phyloP scores from a whole-genome alignment of 2,888 invertebrate genomes.

The Nineta flava region DNA sequence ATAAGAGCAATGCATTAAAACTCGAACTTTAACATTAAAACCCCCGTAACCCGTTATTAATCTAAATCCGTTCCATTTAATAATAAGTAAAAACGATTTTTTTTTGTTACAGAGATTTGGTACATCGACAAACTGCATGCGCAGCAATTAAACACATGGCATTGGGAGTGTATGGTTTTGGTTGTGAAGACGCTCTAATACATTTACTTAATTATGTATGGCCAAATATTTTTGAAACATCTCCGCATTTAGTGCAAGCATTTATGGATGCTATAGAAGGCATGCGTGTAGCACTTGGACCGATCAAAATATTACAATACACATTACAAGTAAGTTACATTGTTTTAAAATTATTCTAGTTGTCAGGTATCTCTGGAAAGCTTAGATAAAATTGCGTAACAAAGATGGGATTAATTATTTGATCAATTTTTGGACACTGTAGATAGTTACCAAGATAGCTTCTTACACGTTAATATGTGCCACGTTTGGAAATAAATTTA shows the following conservation, averaged over 20 bases:
- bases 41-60: too few relatives aligned
- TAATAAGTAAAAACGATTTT: slow-evolving; percentile 9
- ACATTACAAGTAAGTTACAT: slow-evolving; percentile 63
- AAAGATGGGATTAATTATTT: too few relatives aligned
- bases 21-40: too few relatives aligned
- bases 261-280: slow-evolving; percentile 99
- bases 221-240: slow-evolving; percentile 99
- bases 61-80: too few relatives aligned
- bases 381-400: too few relatives aligned
- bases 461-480: too few relatives aligned
- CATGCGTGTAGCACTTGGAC: slow-evolving; percentile 88
- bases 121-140: slow-evolving; percentile 97
- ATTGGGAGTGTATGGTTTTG: slow-evolving; percentile 94
- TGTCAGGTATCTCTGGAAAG: too few relatives aligned
- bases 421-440: too few relatives aligned
- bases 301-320: slow-evolving; percentile 92
- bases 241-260: slow-evolving; percentile 98
- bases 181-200: slow-evolving; percentile 94
- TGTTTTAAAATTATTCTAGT: too few relatives aligned
- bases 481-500: too few relatives aligned
- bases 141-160: slow-evolving; percentile 99
- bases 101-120: slow-evolving; percentile 59
- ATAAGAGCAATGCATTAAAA: too few relatives aligned
- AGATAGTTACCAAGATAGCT: too few relatives aligned
- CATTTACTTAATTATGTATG: slow-evolving; percentile 97